Evolutionary conservation across 2,888 invertebrate genomes (phyloP), one percentile per base, ranked within the genome.

Genomic region (Physocephala rufipes): DNA sequence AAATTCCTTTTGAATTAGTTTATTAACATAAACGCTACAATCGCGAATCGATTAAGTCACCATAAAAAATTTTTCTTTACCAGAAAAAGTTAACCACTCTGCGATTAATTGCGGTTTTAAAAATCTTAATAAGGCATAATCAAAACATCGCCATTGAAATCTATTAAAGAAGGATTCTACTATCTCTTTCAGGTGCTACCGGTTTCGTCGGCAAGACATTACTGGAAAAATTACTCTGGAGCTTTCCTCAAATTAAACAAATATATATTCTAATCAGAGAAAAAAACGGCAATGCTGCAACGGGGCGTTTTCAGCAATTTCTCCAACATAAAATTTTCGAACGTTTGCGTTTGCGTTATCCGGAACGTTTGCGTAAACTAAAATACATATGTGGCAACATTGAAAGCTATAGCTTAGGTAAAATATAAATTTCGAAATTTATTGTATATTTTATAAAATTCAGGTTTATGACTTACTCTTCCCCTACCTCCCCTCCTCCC

Each of bases 151-250:
- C n/a, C n/a, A n/a, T 13, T 47, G 15, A 36, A 9, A 36, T 4
- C 36, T 36, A 9, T 36, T 36, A 7, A 36, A 36, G 36, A 36
- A 7, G 36, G 5, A 4, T 36, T 36, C 9, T 4, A 36, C 36
- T 15, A 47, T 15, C 15, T 47, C 15, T 47, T 13, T 47, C 89
- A 24, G 92, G 92, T 4, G 91, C 89, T 9, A 94, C 94, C 21
- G 96, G 97, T n/a, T 97, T 97, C 84, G 90, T 97, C 65, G 97
- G 97, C 45, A 97, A 97, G 87, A 95, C 95, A 0, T 87, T 98
- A 2, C 87, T 98, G 73, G 98, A 98, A 87, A 98, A 98, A 85
- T 87, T 99, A 13, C 87, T 98, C 26, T 89, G 97, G 81, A 92
- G 93, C 68, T 96, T 96, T 84, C 91, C 93, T 0, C 90, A 91